phyloP scores from a whole-genome alignment of 2,888 invertebrate species.

The Plagodis pulveraria region DNA sequence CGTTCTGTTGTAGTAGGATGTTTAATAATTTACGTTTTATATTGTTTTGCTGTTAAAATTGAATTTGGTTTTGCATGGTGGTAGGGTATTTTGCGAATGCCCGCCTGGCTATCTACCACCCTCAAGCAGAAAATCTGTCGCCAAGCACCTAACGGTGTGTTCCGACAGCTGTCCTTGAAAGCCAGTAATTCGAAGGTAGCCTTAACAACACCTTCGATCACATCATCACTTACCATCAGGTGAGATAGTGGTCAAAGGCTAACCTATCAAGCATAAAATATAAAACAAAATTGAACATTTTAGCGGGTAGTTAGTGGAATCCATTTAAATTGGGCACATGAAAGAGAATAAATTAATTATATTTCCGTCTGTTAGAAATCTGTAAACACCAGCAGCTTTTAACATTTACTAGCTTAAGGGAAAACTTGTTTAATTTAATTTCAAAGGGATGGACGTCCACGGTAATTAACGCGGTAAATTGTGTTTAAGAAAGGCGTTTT shows the following conservation, averaged over 20 bases:
- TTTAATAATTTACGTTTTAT: constrained; percentile 12
- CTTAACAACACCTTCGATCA: too few relatives aligned
- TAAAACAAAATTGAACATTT: constrained; percentile 5
- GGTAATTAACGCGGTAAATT: constrained; percentile 31
- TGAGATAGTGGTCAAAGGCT: too few relatives aligned
- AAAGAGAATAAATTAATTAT: constrained; percentile 25
- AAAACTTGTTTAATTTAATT: constrained; percentile 29
- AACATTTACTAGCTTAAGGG: constrained; percentile 31
- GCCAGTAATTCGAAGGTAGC: too few relatives aligned
- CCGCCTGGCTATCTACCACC: too few relatives aligned
- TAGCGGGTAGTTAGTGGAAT: neutral
- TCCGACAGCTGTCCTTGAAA: too few relatives aligned
- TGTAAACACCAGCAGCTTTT: constrained; percentile 28
- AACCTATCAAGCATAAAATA: too few relatives aligned
- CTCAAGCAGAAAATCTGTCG: too few relatives aligned
- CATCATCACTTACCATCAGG: too few relatives aligned
- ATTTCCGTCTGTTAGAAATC: constrained; percentile 20
- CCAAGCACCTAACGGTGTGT: too few relatives aligned
- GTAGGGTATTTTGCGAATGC: too few relatives aligned
- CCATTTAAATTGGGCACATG: constrained; percentile 1
- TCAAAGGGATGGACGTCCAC: constrained; percentile 24
- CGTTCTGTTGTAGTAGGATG: constrained; percentile 2
- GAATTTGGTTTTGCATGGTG: too few relatives aligned
- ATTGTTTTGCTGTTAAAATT: neutral
- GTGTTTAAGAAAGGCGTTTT: constrained; percentile 28